These are phyloP conservation scores for Pangasius krempfi DNA, from an alignment of 2,797 vertebrate species.

Conservation along the genomic window DNA sequence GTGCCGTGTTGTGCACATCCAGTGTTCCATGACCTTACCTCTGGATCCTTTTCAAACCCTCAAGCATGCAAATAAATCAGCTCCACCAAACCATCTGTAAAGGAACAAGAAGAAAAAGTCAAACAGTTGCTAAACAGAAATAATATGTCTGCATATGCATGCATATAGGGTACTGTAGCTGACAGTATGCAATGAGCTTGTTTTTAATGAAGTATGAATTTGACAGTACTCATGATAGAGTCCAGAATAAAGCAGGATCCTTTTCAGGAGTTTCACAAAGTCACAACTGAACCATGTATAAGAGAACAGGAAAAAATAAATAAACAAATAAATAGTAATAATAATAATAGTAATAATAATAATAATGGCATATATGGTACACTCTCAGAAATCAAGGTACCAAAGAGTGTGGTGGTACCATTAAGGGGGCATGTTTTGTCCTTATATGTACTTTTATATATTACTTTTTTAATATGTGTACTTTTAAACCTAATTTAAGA, in stretches of 20 bases:
- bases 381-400: background rate
- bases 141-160: background rate
- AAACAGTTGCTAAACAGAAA: background rate
- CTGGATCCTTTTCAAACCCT: background rate
- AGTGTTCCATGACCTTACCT: background rate
- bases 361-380: background rate
- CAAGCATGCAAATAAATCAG: background rate
- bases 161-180: background rate
- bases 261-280: background rate
- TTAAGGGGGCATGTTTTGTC: background rate
- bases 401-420: background rate
- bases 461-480: background rate
- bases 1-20: background rate
- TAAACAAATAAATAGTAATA: background rate
- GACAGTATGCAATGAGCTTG: background rate
- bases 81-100: background rate
- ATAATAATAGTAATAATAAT: slow-evolving; percentile 1
- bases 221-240: background rate
- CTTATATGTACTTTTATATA: too few species aligned
- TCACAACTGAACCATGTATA: background rate
- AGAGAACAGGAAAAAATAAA: background rate
- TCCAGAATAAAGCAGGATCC: background rate
- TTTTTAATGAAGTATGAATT: background rate
- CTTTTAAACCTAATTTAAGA: background rate
- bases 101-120: background rate